Conservation (phyloP, 2,888 invertebrate genomes). For the Copidosoma aretas region DNA sequence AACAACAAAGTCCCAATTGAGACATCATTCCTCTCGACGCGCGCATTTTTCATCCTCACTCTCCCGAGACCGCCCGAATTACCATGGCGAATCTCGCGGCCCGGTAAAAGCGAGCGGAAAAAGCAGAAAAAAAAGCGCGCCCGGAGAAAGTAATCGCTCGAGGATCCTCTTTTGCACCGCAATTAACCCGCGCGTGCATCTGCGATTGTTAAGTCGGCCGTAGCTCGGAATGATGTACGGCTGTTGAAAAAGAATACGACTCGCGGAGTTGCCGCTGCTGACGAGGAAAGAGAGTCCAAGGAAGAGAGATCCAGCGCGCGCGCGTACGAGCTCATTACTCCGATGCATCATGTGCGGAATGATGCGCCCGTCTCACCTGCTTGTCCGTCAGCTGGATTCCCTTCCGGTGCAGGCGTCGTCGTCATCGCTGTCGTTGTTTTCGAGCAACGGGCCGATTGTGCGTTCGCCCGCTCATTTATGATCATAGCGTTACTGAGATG, state of each 20-base stretch:
- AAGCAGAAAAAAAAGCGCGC: conserved; percentile 13
- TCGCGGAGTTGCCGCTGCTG: no score
- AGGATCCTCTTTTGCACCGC: no score
- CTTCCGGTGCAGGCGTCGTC: no score
- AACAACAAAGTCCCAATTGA: conserved; percentile 25
- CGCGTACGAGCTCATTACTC: background rate
- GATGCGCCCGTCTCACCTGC: background rate
- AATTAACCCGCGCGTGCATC: conserved; percentile 43
- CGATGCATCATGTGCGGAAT: no score
- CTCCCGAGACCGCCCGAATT: conserved; percentile 13
- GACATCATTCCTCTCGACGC: conserved; percentile 27
- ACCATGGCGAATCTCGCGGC: conserved; percentile 1
- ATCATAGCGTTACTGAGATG: no score
- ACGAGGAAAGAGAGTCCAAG: no score
- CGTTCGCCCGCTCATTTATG: no score
- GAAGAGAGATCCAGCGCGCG: no score
- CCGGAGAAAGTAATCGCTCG: conserved; percentile 45
- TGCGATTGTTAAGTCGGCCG: conserved; percentile 46
- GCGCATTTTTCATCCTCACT: conserved; percentile 5
- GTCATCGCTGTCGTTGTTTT: no score
- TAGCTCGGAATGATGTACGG: conserved; percentile 44
- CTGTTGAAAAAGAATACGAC: conserved; percentile 6
- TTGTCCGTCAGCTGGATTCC: background rate
- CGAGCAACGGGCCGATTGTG: no score
- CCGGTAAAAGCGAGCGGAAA: background rate